Base-by-base conservation (phyloP, 2,888 invertebrate genomes). In the Amiota mariae region DNA sequence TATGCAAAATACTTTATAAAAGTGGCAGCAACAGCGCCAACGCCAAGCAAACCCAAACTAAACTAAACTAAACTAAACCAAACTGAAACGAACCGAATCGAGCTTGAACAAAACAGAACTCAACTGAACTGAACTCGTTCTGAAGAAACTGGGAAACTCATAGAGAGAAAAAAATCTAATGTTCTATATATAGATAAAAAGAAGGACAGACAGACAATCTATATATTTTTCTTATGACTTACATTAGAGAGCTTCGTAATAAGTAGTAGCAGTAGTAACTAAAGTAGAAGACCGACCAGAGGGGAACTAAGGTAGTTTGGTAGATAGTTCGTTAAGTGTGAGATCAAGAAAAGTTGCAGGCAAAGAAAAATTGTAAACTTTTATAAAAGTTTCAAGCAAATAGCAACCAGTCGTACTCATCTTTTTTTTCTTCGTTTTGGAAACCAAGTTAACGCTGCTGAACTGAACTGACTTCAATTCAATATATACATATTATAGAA, bases 1-100 rank as follows among this genome's bases (percentile, higher is more conserved):
- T 72, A 72, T 72, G 72, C 72, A 67, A 68, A 72, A 68, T 68
- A 72, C 68, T 72, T 72, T 68, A 72, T 72, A 61, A 68, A 68
- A 59, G 24, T 57, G 48, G 68, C 68, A 49, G 24, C 24, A 49
- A 71, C 57, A 49, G 57, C 73, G 11, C 36, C 36, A 20, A 46
- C 36, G 46, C 8, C 63, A 24, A 20, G 12, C 63, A 12, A 63
- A 36, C 11, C 36, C 63, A n/a, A n/a, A 54, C 36, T 36, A 36
- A 36, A 36, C 36, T 36, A 36, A 36, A 36, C 36, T 36, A 36
- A 54, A n/a, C 54, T 10, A 54, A 12, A n/a, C 61, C 61, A 24
- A 24, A 63, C 63, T 63, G n/a, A 59, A 59, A 24, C 24, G 36
- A 36, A 18, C 24, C 59, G 18, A 18, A 18, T 24, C 24, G 11